phyloP scores from a whole-genome alignment of 2,888 invertebrate genomes.

The Dioctria linearis region DNA sequence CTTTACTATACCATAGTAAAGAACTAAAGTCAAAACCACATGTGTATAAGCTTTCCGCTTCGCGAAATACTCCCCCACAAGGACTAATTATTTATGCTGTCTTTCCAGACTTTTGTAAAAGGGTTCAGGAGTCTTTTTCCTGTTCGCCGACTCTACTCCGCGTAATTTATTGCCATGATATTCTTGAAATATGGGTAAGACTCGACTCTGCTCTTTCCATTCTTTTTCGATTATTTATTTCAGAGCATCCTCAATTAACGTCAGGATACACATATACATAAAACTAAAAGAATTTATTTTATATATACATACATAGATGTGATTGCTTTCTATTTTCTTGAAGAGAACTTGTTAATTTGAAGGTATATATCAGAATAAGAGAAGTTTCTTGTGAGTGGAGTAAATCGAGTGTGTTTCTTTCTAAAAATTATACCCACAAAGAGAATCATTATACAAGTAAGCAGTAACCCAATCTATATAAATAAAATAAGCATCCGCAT shows the following conservation, averaged over 20 bases:
- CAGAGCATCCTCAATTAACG: constrained; percentile 41
- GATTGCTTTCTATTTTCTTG: too few species aligned
- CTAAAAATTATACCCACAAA: too few species aligned
- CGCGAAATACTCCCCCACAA: constrained; percentile 46
- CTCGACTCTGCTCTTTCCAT: constrained; percentile 28
- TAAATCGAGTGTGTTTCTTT: too few species aligned
- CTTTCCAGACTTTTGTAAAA: constrained; percentile 43
- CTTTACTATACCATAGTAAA: not conserved
- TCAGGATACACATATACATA: constrained; percentile 22
- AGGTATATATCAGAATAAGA: too few species aligned
- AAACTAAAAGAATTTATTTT: too few species aligned
- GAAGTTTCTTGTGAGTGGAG: too few species aligned
- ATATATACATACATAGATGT: too few species aligned
- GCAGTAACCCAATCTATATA: too few species aligned
- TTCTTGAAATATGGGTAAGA: constrained; percentile 31
- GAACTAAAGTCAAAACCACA: constrained; percentile 32
- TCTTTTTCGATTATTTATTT: constrained; percentile 38
- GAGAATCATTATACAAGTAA: too few species aligned
- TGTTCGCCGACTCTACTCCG: constrained; percentile 19
- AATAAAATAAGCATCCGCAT: too few species aligned
- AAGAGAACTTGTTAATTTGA: too few species aligned
- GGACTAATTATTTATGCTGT: constrained; percentile 50
- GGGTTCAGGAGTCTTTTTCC: constrained; percentile 50
- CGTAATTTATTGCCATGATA: constrained; percentile 46
- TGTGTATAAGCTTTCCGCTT: constrained; percentile 45